Percentiles rank a stretch among this genome's conserved stretches.
Evolutionary conservation across 2,113 vertebrate species (phyloP).

Genomic region (Gallinago media): DNA sequence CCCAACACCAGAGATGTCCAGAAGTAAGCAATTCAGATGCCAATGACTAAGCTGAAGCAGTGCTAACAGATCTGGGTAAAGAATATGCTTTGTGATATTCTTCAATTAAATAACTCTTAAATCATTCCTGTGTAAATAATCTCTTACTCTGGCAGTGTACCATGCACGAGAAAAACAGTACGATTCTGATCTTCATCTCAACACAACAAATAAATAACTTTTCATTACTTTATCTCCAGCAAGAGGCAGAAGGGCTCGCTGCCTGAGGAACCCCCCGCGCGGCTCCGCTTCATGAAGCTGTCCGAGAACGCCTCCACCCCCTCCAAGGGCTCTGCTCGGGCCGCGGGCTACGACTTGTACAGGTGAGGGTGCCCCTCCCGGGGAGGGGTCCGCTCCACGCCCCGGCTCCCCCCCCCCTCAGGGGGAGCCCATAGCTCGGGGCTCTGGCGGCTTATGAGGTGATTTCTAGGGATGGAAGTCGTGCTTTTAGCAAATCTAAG

Average conservation of each 20-base stretch:
- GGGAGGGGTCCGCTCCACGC: rapidly evolving
- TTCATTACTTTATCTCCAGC: constrained; percentile 31
- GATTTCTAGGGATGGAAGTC: not conserved
- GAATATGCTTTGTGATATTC: not conserved
- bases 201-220: not conserved
- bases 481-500: not conserved
- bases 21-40: not conserved
- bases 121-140: not conserved
- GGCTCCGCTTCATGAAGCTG: constrained; percentile 85
- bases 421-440: no score
- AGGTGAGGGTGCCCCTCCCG: constrained; percentile 77
- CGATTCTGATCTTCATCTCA: not conserved
- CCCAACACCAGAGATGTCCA: not conserved
- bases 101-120: not conserved
- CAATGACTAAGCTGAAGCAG: not conserved
- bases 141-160: not conserved
- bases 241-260: constrained; percentile 69
- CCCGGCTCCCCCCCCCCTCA: no score
- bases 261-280: not conserved
- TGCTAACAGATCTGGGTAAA: not conserved
- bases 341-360: constrained; percentile 94
- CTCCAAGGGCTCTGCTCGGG: constrained; percentile 84
- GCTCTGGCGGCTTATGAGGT: not conserved
- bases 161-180: not conserved
- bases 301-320: constrained; percentile 88